Conservation (phyloP, 2,797 vertebrate genomes). For the Hypotaenidia philippensis region DNA sequence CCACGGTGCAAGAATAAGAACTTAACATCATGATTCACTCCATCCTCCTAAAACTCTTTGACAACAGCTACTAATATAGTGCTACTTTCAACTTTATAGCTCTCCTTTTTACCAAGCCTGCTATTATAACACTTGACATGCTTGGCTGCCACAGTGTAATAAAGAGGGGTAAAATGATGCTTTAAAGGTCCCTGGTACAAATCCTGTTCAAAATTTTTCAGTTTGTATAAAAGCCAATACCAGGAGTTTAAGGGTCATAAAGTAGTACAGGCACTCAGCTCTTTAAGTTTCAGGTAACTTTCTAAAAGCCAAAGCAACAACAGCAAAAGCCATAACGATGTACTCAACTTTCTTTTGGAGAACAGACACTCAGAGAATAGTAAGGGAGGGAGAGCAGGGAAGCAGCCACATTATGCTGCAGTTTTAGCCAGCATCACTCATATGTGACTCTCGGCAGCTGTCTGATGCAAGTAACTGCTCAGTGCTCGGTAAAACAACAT, state of each 20-base stretch:
- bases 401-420: not conserved
- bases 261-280: not conserved
- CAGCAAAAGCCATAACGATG: not conserved
- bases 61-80: not conserved
- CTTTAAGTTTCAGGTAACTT: conserved; percentile 30
- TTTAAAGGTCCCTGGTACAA: conserved; percentile 27
- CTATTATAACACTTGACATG: conserved; percentile 27
- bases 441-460: not conserved
- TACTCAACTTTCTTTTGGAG: not conserved
- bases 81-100: conserved; percentile 1
- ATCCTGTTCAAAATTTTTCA: not conserved
- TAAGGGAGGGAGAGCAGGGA: not conserved
- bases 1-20: not conserved
- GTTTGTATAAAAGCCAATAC: not conserved
- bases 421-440: conserved; percentile 14
- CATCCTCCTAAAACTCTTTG: not conserved
- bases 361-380: not conserved
- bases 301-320: conserved; percentile 34
- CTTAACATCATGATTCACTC: not conserved
- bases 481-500: conserved; percentile 21
- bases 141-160: not conserved
- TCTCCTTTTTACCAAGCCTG: conserved; percentile 6
- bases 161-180: not conserved
- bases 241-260: not conserved
- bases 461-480: conserved; percentile 41